Percentiles rank a stretch among this genome's conserved stretches.
Evolutionary conservation across 2,888 invertebrate genomes (phyloP).

Genomic region (Drosophila melanosoma): DNA sequence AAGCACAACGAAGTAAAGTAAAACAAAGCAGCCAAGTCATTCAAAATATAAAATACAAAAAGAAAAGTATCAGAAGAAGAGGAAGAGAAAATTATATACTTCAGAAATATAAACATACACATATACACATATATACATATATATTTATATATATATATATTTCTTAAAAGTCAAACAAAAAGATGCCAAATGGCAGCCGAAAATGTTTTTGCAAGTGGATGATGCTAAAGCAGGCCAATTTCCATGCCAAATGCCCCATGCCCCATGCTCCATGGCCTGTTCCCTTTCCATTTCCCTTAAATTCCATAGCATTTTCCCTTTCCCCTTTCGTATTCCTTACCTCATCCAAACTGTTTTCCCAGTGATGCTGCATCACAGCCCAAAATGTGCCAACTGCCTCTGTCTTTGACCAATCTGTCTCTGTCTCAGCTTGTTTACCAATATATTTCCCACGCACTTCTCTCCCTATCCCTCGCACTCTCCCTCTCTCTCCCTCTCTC

Average conservation of each 20-base stretch:
- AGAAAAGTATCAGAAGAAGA: not conserved
- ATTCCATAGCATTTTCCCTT: not conserved
- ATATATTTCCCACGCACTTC: conserved; percentile 20
- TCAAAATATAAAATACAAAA: conserved; percentile 25
- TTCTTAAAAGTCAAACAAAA: conserved; percentile 46
- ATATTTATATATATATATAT: conserved; percentile 17
- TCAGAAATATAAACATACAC: not conserved
- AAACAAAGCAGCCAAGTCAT: conserved; percentile 67
- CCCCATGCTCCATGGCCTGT: not conserved
- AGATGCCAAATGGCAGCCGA: conserved; percentile 65
- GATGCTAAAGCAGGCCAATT: conserved; percentile 56
- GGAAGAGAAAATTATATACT: not conserved
- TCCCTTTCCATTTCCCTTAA: too few species aligned
- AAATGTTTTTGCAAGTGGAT: conserved; percentile 67
- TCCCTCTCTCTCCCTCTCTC: not conserved
- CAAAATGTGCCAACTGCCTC: conserved; percentile 29
- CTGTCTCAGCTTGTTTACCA: conserved; percentile 31
- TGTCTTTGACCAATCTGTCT: conserved; percentile 34
- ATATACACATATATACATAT: not conserved
- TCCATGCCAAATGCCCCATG: conserved; percentile 20
- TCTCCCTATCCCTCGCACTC: not conserved
- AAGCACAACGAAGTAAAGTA: conserved; percentile 61
- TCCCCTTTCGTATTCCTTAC: not conserved
- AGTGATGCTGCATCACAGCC: conserved; percentile 47
- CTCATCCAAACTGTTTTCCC: conserved; percentile 21